Conservation (phyloP, 2,113 vertebrate species). For the Caranx ignobilis region DNA sequence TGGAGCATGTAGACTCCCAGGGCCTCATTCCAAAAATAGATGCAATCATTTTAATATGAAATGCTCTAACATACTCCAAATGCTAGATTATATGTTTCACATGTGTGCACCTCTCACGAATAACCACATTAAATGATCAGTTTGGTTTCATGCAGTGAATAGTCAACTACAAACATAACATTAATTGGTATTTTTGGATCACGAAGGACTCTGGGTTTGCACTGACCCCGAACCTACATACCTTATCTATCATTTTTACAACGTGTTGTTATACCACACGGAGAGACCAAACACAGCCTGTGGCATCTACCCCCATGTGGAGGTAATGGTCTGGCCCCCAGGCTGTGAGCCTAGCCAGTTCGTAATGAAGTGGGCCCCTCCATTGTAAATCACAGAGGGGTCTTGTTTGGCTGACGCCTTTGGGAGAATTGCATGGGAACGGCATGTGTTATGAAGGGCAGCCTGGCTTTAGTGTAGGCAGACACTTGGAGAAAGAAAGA, state of each 20-base stretch:
- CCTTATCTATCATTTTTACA: constrained; percentile 67
- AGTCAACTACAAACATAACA: constrained; percentile 18
- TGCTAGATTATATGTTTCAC: constrained; percentile 6
- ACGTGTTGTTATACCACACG: constrained; percentile 62
- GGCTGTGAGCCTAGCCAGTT: constrained; percentile 63
- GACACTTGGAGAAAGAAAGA: constrained; percentile 33
- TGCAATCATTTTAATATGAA: constrained; percentile 4
- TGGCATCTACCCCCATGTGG: constrained; percentile 68
- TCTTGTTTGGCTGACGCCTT: constrained; percentile 64
- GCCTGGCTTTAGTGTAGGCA: constrained; percentile 33
- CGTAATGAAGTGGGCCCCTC: constrained; percentile 69
- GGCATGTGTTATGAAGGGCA: constrained; percentile 55
- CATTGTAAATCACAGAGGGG: constrained; percentile 78
- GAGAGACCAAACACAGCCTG: constrained; percentile 61
- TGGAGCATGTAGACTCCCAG: background rate
- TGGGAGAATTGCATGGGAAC: constrained; percentile 64
- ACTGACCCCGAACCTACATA: constrained; percentile 24
- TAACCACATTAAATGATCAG: constrained; percentile 6
- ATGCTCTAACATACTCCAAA: background rate
- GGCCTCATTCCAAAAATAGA: background rate
- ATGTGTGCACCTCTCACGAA: constrained; percentile 8
- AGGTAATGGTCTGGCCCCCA: constrained; percentile 64
- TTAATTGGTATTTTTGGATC: constrained; percentile 25
- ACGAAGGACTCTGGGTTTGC: constrained; percentile 10
- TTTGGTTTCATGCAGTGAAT: constrained; percentile 19